These are phyloP conservation scores for Coilia nasus DNA, from an alignment of 2,797 vertebrate genomes.

Conservation along the genomic window DNA sequence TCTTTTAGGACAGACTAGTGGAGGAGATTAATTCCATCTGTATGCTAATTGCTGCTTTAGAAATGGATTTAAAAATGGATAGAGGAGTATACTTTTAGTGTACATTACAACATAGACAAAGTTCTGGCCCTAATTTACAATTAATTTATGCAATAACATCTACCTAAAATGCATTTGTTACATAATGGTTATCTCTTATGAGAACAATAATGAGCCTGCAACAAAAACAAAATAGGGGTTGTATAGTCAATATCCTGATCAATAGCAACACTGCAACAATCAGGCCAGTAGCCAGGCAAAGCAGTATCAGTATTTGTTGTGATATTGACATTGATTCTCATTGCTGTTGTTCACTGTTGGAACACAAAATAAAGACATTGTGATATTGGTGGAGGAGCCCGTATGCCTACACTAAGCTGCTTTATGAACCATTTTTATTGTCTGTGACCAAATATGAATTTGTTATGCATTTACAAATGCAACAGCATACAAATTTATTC, in stretches of 20 bases:
- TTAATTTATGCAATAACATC: not conserved
- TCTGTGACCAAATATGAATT: too few species aligned
- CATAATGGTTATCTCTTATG: not conserved
- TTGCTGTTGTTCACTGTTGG: not conserved
- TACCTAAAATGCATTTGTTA: not conserved
- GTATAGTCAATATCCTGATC: not conserved
- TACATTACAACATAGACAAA: not conserved
- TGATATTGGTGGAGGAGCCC: not conserved
- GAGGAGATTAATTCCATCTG: conserved; percentile 65
- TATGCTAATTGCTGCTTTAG: not conserved
- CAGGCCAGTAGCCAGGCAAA: not conserved
- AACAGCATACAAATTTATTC: too few species aligned
- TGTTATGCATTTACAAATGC: too few species aligned
- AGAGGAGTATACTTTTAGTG: not conserved
- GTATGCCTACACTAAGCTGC: not conserved
- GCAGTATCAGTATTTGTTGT: not conserved
- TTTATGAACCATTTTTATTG: not conserved
- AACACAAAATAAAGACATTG: not conserved
- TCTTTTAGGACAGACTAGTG: conserved; percentile 61
- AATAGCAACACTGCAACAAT: not conserved
- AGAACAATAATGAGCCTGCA: not conserved
- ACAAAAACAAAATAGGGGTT: not conserved
- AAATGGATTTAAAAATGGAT: not conserved
- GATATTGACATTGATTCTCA: not conserved
- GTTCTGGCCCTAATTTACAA: not conserved